Evolutionary conservation across 2,797 vertebrate genomes (phyloP).

Genomic region (Tragopan temminckii): DNA sequence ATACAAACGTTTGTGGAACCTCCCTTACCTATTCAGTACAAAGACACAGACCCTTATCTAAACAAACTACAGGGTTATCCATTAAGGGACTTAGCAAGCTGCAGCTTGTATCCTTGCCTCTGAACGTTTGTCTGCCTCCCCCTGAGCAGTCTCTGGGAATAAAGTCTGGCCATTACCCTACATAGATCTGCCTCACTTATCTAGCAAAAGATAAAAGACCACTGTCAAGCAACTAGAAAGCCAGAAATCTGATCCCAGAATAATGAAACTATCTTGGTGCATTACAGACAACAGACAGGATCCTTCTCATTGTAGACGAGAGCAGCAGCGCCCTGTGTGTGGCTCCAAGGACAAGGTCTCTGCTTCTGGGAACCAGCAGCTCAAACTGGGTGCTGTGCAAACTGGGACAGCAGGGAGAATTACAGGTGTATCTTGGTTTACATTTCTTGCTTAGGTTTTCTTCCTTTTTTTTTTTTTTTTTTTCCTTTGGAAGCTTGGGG

Average conservation of each 20-base stretch:
- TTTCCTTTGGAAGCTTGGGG: neutral
- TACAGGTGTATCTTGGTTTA: neutral
- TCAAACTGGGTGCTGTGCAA: neutral
- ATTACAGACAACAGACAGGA: neutral
- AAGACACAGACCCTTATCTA: no score
- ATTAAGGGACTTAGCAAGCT: no score
- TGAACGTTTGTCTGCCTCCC: neutral
- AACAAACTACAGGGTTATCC: no score
- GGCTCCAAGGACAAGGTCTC: neutral
- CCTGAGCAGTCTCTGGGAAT: neutral
- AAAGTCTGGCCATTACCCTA: neutral
- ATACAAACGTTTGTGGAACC: no score
- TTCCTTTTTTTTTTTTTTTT: neutral
- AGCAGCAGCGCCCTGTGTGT: fast-evolving
- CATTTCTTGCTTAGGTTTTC: neutral
- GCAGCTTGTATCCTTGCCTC: neutral
- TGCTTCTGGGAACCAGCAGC: neutral
- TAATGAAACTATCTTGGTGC: neutral
- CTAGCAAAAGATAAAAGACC: neutral
- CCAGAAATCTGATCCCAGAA: neutral
- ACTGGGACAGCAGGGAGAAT: neutral
- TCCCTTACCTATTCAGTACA: no score
- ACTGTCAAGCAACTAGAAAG: neutral
- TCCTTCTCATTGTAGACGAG: neutral
- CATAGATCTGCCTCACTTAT: neutral